These are phyloP conservation scores for Nannobrachium achirus DNA, from an alignment of 2,113 vertebrate genomes.

Conservation along the genomic window DNA sequence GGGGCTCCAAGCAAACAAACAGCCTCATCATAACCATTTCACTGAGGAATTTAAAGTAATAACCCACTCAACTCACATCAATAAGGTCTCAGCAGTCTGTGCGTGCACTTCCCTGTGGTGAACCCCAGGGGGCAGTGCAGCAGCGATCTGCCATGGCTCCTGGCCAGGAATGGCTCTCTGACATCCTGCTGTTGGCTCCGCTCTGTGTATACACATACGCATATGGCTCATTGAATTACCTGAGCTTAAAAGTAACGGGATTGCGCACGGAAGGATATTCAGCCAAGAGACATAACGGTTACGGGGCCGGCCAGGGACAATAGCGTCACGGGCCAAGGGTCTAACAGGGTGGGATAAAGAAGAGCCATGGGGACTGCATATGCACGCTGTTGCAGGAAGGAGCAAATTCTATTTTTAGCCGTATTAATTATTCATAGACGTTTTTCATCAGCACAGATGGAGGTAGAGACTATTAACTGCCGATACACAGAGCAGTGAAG, in stretches of 20 bases:
- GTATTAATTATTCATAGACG: background rate
- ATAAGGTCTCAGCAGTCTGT: background rate
- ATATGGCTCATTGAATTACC: slow-evolving; percentile 52
- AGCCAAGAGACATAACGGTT: too few relatives aligned
- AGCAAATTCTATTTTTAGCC: background rate
- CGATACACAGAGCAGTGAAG: too few relatives aligned
- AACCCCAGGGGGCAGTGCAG: background rate
- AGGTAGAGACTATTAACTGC: too few relatives aligned
- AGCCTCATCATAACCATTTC: slow-evolving; percentile 24
- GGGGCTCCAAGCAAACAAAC: slow-evolving; percentile 17
- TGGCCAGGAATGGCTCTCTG: too few relatives aligned
- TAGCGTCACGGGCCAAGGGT: too few relatives aligned
- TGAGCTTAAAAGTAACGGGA: slow-evolving; percentile 66
- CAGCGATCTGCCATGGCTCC: background rate
- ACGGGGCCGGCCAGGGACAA: too few relatives aligned
- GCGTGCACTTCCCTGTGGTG: background rate
- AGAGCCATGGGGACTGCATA: too few relatives aligned
- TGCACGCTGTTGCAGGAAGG: too few relatives aligned
- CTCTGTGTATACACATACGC: too few relatives aligned
- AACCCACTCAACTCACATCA: slow-evolving; percentile 23
- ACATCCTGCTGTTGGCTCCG: too few relatives aligned
- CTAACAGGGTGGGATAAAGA: too few relatives aligned
- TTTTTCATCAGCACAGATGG: too few relatives aligned
- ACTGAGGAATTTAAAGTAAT: slow-evolving; percentile 37
- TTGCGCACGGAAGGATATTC: slow-evolving; percentile 41